Percentiles rank a stretch among this genome's conserved stretches.
Conservation (phyloP, 2,797 vertebrate genomes). For the Falco rusticolus region DNA sequence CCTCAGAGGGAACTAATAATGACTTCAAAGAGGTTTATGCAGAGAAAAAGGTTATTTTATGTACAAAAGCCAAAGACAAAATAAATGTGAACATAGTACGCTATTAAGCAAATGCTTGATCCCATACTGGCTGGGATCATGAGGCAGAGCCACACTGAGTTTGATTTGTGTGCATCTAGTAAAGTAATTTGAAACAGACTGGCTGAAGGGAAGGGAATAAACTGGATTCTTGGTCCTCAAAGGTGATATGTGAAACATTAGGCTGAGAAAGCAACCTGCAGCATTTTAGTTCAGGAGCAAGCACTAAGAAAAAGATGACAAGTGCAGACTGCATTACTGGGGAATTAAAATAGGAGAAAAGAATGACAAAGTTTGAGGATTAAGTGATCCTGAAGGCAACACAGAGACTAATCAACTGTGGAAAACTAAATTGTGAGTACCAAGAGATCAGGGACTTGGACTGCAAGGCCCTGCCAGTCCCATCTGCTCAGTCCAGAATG, state of each 20-base stretch:
- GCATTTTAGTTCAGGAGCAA: neutral
- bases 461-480: neutral
- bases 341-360: neutral
- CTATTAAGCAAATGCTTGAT: neutral
- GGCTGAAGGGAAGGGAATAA: neutral
- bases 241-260: neutral
- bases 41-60: neutral
- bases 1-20: neutral
- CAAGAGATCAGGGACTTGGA: neutral
- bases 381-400: neutral
- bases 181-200: neutral
- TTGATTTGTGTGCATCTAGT: neutral
- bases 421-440: neutral
- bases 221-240: neutral
- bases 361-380: neutral
- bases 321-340: neutral
- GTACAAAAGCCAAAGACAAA: neutral
- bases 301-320: neutral
- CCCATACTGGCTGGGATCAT: neutral
- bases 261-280: neutral
- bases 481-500: neutral
- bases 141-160: neutral
- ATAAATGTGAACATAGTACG: neutral
- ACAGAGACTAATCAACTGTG: neutral
- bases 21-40: neutral